These are phyloP conservation scores for Dermatemys mawii DNA, from an alignment of 2,113 vertebrate genomes.

Conservation along the genomic window DNA sequence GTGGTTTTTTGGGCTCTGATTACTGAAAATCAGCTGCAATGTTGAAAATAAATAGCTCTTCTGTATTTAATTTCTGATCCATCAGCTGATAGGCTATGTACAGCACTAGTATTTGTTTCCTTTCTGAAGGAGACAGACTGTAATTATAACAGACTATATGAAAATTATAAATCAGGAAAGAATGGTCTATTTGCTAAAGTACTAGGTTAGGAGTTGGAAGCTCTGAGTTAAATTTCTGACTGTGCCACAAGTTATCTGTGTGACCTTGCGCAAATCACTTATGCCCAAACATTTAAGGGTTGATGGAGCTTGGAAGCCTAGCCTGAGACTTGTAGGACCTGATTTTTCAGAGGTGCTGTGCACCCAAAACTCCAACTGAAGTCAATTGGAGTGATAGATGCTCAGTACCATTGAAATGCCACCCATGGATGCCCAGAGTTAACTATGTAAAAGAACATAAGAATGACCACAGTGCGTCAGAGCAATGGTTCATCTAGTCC, in stretches of 20 bases:
- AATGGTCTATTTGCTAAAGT: slow-evolving; percentile 44
- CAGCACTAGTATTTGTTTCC: slow-evolving; percentile 8
- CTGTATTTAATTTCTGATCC: background rate
- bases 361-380: background rate
- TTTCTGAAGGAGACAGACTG: slow-evolving; percentile 59
- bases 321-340: background rate
- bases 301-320: background rate
- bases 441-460: background rate
- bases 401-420: background rate
- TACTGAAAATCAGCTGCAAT: slow-evolving; percentile 34
- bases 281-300: background rate
- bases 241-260: background rate
- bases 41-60: background rate
- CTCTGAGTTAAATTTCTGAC: slow-evolving; percentile 54
- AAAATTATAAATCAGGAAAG: no score
- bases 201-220: background rate
- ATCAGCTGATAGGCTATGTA: background rate
- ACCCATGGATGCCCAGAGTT: no score
- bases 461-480: background rate
- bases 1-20: background rate
- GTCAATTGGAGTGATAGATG: background rate
- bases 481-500: background rate
- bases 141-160: background rate
- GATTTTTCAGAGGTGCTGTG: background rate
- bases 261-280: background rate